Conservation (phyloP, 2,888 invertebrate genomes). For the Drosophila tripunctata region DNA sequence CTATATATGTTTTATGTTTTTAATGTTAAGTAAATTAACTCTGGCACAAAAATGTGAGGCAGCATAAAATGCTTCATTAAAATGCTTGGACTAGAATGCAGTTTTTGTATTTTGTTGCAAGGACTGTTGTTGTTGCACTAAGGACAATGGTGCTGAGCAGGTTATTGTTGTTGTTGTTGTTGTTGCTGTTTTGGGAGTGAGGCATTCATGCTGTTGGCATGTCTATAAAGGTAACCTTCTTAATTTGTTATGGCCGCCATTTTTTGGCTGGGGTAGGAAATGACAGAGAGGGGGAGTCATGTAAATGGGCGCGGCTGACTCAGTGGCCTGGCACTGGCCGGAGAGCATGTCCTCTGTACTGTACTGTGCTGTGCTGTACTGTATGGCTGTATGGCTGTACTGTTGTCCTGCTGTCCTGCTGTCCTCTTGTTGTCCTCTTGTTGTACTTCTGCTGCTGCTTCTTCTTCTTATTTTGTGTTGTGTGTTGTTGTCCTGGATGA, state of each 20-base stretch:
- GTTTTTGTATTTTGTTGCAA: slow-evolving; percentile 4
- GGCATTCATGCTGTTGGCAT: slow-evolving; percentile 18
- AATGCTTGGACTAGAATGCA: slow-evolving; percentile 22
- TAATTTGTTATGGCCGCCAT: slow-evolving; percentile 77
- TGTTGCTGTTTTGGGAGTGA: slow-evolving; percentile 17
- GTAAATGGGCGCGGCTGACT: slow-evolving; percentile 51
- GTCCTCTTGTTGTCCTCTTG: background rate
- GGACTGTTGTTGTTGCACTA: background rate
- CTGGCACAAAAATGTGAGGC: background rate
- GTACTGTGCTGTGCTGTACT: background rate
- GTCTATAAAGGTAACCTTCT: slow-evolving; percentile 71
- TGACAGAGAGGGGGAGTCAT: slow-evolving; percentile 27
- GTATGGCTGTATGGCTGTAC: background rate
- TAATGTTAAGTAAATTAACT: slow-evolving; percentile 33
- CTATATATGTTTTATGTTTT: too few species aligned
- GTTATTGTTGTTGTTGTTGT: too few species aligned
- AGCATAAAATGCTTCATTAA: slow-evolving; percentile 40
- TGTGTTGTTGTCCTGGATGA: slow-evolving; percentile 48
- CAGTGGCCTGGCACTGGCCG: slow-evolving; percentile 24
- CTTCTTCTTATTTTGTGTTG: slow-evolving; percentile 4
- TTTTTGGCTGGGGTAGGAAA: slow-evolving; percentile 32
- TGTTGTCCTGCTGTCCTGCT: background rate
- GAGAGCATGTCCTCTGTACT: slow-evolving; percentile 16
- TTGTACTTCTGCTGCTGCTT: too few species aligned
- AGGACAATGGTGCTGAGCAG: background rate